Evolutionary conservation across 2,888 invertebrate species (phyloP).

Genomic region (Heteromurus nitidus): DNA sequence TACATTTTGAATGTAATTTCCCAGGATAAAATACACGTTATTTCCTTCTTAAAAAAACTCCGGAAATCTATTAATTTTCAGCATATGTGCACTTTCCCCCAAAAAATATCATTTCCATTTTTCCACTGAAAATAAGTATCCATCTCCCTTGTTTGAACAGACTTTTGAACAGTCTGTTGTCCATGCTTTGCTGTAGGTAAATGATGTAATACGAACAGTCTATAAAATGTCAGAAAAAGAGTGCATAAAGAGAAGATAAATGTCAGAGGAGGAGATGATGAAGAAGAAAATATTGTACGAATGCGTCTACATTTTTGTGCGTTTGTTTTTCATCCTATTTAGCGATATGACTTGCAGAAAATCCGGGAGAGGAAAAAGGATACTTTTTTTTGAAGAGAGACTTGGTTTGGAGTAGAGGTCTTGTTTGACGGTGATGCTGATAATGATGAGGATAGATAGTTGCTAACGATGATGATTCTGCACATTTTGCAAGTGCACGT

Average conservation of each 20-base stretch:
- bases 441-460: slow-evolving; percentile 15
- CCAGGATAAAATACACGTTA: slow-evolving; percentile 36
- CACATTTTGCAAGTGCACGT: slow-evolving; percentile 61
- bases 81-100: slow-evolving; percentile 1
- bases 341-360: slow-evolving; percentile 73
- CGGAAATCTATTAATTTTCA: slow-evolving; percentile 53
- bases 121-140: background rate
- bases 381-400: slow-evolving; percentile 40
- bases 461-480: slow-evolving; percentile 62
- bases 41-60: slow-evolving; percentile 29
- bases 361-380: slow-evolving; percentile 1
- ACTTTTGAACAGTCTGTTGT: background rate
- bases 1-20: slow-evolving; percentile 27
- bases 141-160: no score
- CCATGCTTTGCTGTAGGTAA: slow-evolving; percentile 57
- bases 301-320: no score
- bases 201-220: slow-evolving; percentile 42
- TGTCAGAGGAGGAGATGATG: background rate
- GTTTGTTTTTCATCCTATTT: slow-evolving; percentile 63
- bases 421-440: slow-evolving; percentile 41
- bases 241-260: slow-evolving; percentile 8
- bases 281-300: slow-evolving; percentile 28
- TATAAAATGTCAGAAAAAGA: slow-evolving; percentile 35
- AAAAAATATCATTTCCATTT: background rate
- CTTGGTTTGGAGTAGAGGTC: background rate